These are phyloP conservation scores for Pinctada fucata DNA, from an alignment of 2,888 invertebrate species.

Conservation along the genomic window DNA sequence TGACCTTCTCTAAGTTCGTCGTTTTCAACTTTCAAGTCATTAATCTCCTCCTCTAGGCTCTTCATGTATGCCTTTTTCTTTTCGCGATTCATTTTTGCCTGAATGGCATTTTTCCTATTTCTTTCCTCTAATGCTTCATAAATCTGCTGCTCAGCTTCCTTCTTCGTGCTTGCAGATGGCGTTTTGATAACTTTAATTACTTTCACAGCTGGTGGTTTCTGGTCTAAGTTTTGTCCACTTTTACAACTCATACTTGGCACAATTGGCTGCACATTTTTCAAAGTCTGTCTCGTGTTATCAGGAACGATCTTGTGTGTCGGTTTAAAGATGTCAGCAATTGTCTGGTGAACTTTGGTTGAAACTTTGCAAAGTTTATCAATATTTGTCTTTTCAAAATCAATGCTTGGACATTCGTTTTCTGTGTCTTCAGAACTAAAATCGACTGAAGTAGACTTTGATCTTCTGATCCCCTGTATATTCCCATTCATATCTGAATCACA, in stretches of 20 bases:
- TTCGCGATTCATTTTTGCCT: constrained; percentile 70
- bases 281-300: background rate
- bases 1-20: constrained; percentile 47
- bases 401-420: background rate
- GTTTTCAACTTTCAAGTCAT: constrained; percentile 57
- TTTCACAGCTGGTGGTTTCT: constrained; percentile 45
- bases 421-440: background rate
- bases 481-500: background rate
- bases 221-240: background rate
- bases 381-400: too few relatives aligned
- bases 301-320: background rate
- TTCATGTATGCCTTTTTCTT: constrained; percentile 72
- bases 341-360: too few relatives aligned
- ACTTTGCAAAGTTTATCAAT: too few relatives aligned
- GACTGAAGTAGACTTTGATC: background rate
- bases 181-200: constrained; percentile 61
- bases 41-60: constrained; percentile 63
- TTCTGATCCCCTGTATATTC: background rate
- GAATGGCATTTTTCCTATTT: constrained; percentile 68
- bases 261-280: background rate
- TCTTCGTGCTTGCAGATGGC: constrained; percentile 29
- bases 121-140: constrained; percentile 60
- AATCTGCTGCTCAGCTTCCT: constrained; percentile 49
- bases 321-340: background rate
- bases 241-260: background rate